Percentiles rank a stretch among this genome's conserved stretches.
Evolutionary conservation across 2,797 vertebrate species (phyloP).

Genomic region (Enteromius argenteus): DNA sequence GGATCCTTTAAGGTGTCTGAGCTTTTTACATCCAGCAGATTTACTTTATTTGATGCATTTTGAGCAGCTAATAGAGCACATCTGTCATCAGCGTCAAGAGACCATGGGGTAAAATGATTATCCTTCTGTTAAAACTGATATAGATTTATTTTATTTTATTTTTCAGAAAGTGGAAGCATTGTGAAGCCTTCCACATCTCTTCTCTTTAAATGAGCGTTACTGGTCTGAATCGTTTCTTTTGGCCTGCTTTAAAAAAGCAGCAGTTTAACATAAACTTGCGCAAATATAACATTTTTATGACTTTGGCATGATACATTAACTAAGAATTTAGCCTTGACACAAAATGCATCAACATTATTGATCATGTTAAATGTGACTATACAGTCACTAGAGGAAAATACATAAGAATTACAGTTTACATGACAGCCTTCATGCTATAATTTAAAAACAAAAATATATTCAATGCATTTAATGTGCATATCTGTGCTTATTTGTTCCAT

Average conservation of each 20-base stretch:
- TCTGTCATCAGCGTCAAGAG: conserved; percentile 25
- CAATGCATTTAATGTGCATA: background rate
- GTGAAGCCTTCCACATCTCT: background rate
- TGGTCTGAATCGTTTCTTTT: background rate
- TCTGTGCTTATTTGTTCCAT: background rate
- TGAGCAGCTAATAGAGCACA: conserved; percentile 34
- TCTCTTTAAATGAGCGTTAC: conserved; percentile 9
- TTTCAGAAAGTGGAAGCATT: background rate
- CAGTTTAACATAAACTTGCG: background rate
- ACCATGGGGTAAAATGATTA: conserved; percentile 13
- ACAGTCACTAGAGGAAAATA: background rate
- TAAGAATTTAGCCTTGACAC: background rate
- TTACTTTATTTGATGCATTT: conserved; percentile 26
- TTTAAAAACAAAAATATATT: background rate
- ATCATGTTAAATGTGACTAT: background rate
- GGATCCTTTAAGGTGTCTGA: background rate
- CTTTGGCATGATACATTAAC: conserved; percentile 4
- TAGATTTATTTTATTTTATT: conserved; percentile 8
- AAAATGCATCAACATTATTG: background rate
- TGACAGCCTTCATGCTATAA: background rate
- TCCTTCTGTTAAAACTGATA: conserved; percentile 29
- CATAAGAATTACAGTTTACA: background rate
- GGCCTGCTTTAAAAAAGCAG: background rate
- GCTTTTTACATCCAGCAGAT: conserved; percentile 3
- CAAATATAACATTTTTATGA: background rate